These are phyloP conservation scores for Pachyrhynchus sulphureomaculatus DNA, from an alignment of 1,140 invertebrate species.

Conservation along the genomic window DNA sequence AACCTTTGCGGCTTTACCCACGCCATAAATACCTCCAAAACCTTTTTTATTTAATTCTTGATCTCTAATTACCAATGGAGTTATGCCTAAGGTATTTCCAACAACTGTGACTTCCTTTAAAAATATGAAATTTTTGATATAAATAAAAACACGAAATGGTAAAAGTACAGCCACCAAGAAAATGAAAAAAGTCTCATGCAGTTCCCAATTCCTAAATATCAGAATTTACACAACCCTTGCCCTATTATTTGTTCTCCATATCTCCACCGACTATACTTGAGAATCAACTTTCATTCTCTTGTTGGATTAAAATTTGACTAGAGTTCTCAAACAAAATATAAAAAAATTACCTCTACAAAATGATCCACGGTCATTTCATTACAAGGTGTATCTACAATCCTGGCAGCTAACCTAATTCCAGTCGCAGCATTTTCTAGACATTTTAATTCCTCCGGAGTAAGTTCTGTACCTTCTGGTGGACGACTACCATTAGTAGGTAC, in stretches of 20 bases:
- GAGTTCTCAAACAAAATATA: too few species aligned
- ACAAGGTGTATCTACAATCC: constrained; percentile 81
- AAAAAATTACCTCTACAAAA: constrained; percentile 66
- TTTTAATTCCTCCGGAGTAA: constrained; percentile 62
- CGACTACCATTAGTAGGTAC: constrained; percentile 31
- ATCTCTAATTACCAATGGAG: constrained; percentile 70
- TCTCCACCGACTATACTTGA: too few species aligned
- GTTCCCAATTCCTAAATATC: too few species aligned
- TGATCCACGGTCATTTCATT: constrained; percentile 81
- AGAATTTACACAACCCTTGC: too few species aligned
- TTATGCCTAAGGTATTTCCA: constrained; percentile 63
- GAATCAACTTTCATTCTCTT: too few species aligned
- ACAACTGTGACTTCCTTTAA: constrained; percentile 67
- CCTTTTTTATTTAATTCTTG: constrained; percentile 72
- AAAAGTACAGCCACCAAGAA: too few species aligned
- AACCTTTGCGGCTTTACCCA: constrained; percentile 76
- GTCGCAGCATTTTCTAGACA: constrained; percentile 63
- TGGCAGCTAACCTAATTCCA: constrained; percentile 71
- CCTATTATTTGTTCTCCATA: too few species aligned
- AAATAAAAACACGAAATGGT: too few species aligned
- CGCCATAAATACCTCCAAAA: constrained; percentile 85
- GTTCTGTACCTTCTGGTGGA: constrained; percentile 16
- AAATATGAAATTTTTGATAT: constrained; percentile 1
- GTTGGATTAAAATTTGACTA: too few species aligned
- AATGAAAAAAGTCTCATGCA: too few species aligned